Base-by-base conservation (phyloP, 2,113 vertebrate genomes). In the Heloderma charlesbogerti region DNA sequence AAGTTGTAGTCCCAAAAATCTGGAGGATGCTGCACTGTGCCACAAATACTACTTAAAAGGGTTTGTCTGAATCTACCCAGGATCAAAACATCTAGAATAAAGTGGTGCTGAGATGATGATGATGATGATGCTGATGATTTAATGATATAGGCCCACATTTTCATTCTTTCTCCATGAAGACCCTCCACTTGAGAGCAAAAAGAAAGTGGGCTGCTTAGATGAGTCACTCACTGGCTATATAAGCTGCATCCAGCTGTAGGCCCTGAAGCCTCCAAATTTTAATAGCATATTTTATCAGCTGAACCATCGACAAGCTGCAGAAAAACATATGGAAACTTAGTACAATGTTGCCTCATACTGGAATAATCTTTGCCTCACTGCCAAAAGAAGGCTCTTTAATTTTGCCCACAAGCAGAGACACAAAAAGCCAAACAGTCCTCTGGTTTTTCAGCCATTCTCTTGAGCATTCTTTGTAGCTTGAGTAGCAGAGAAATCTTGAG, bases 171-270 rank as follows among this genome's bases (percentile, higher is more conserved):
- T 57, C 0, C 79, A 84, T 75, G 43, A 18, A 84, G 72, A 18
- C 9, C 86, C 74, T 74, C 81, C 90, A 60, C 57, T 92, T 88
- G 71, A 94, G 91, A 86, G 40, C 60, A 84, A 80, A 92, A 84
- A 89, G 57, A 63, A 83, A 90, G 16, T 5, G 29, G 93, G 13
- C 81, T 91, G 85, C 92, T 96, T 86, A 78, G 88, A 88, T 95
- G 93, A 40, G 22, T 81, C 48, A 96, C 84, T 96, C 94, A 95
- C 82, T 93, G 84, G 89, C 92, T 88, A 82, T 67, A 94, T 84
- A 88, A 93, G 80, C 89, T 83, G 34, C 80, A 95, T 95, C 75
- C 84, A 93, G 71, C 82, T 92, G 67, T 91, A 66, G 34, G 72
- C 90, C 89, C 95, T 90, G 93, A 83, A 93, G 91, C 80, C n/a